Evolutionary conservation across 2,113 vertebrate genomes (phyloP), one percentile per base, ranked within the genome.

Genomic region (Larimichthys polyactis): DNA sequence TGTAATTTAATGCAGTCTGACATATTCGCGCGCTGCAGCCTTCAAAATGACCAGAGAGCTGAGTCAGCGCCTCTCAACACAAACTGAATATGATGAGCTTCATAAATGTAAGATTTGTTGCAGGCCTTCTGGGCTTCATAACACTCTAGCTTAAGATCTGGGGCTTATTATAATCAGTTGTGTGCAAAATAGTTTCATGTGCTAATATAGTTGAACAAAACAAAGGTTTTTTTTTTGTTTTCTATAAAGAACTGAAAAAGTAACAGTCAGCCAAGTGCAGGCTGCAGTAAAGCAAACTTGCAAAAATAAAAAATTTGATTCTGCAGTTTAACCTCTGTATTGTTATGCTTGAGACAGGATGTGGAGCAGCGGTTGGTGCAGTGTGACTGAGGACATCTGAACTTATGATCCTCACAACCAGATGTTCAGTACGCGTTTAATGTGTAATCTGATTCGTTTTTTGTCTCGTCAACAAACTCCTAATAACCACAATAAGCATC

Each of bases 331-430:
- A 78, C 74, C 44, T 84, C 59, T 40, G 59, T 63, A 55, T 57
- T 92, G 79, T 91, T 90, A 68, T 90, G 81, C 40, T 90, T 90
- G 55, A 36, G 60, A 52, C 90, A 87, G 93, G 93, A 94, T 92
- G 91, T 92, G 91, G 91, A 81, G 74, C 7, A 4, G 89, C 44
- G 88, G 90, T 87, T 77, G 19, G 43, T n/a, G 63, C 78, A 71
- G 87, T 36, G 84, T 79, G 69, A 86, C 66, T 0, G 54, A 82
- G 85, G 75, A 87, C 78, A 44, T 81, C 58, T 89, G 85, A 91
- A 90, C 84, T 85, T 75, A 44, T 86, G 89, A 87, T 87, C 70
- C 79, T 58, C 27, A 2, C 49, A 14, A 36, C 88, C 88, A 91
- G 67, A 89, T 87, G 85, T 87, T 84, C 74, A 44, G 14, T 57